A percentile compares a stretch with the other conserved stretches of the same genome.
These are phyloP conservation scores for Misgurnus mizolepis DNA, from an alignment of 2,113 vertebrate genomes.

Conservation along the genomic window DNA sequence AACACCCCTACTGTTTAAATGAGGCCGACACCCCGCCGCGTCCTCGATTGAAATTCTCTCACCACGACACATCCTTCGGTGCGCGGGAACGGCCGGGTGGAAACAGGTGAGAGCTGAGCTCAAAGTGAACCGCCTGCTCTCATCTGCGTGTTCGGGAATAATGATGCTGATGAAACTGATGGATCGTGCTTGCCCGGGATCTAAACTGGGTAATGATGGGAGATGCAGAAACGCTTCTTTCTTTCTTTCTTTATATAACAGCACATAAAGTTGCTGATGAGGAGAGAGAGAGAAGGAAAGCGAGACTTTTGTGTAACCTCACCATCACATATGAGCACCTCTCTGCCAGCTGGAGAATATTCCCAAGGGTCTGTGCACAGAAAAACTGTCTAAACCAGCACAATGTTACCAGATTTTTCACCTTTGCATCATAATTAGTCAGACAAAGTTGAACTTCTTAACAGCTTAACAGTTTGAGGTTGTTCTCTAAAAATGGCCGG, in stretches of 20 bases:
- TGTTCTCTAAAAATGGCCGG: too few relatives aligned
- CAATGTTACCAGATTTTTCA: slow-evolving; percentile 14
- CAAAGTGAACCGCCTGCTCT: neutral
- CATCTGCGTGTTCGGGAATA: neutral
- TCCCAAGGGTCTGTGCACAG: slow-evolving; percentile 14
- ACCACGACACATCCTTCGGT: slow-evolving; percentile 56
- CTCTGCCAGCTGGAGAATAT: slow-evolving; percentile 29
- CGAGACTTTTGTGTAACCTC: slow-evolving; percentile 16
- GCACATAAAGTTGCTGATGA: slow-evolving; percentile 23
- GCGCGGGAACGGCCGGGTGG: slow-evolving; percentile 40
- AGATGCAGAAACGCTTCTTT: neutral
- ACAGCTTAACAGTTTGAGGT: neutral
- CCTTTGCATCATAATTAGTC: slow-evolving; percentile 3
- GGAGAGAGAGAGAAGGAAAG: neutral
- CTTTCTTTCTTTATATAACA: slow-evolving; percentile 13
- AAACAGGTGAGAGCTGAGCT: slow-evolving; percentile 6
- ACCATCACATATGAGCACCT: slow-evolving; percentile 24
- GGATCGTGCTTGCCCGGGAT: neutral
- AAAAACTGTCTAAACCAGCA: slow-evolving; percentile 30
- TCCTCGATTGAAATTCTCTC: slow-evolving; percentile 67
- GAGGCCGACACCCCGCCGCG: slow-evolving; percentile 62
- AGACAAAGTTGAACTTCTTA: slow-evolving; percentile 5
- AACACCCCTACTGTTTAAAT: slow-evolving; percentile 69
- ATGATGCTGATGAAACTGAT: slow-evolving; percentile 19
- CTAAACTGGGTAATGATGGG: slow-evolving; percentile 18